Evolutionary conservation across 2,113 vertebrate genomes (phyloP), one percentile per base, ranked within the genome.

Genomic region (Heptranchias perlo): DNA sequence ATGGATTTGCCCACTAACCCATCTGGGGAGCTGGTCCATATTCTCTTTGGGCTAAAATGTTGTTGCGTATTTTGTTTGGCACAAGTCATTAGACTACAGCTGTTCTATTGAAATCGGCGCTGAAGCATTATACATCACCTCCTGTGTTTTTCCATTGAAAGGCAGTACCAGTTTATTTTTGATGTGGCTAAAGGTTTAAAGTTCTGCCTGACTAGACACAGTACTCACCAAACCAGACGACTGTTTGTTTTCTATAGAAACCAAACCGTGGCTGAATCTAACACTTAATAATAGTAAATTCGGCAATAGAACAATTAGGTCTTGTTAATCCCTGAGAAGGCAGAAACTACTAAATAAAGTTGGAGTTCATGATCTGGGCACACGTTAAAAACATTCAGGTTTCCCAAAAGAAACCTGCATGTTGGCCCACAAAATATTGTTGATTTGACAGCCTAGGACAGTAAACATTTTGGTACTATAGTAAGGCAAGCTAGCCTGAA

Each of bases 181-280:
- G 67, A 69, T 69, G 87, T 58, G 52, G 52, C 52, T 92, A 58
- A 92, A 92, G 52, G 31, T 4, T 58, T 61, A n/a, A 28, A 61
- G 54, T 92, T 58, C 87, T 61, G 87, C 25, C 78, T 54, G 86
- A 54, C 47, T 54, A 89, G 49, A 89, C 86, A 18, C 28, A 31
- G 49, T 89, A 82, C 6, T 82, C 86, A 52, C 49, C 25, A 89
- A 89, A 54, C 86, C 25, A 89, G 86, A 89, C 25, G 23, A 52
- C 47, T 61, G 87, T 92, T 92, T 92, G 87, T 92, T 92, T 92
- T 92, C 31, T n/a, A 61, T 58, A 82, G 78, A 47, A 82, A 23
- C 78, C 78, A 82, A 82, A 82, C 39, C 39, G 44, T 47, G 78
- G 78, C 78, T 82, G 3, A 6, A 47, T 18, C 39, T 39, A 39